A percentile compares a stretch with the other conserved stretches of the same genome.
These are phyloP conservation scores for Cerceris ruficornis DNA, from an alignment of 2,888 invertebrate genomes.

Conservation along the genomic window DNA sequence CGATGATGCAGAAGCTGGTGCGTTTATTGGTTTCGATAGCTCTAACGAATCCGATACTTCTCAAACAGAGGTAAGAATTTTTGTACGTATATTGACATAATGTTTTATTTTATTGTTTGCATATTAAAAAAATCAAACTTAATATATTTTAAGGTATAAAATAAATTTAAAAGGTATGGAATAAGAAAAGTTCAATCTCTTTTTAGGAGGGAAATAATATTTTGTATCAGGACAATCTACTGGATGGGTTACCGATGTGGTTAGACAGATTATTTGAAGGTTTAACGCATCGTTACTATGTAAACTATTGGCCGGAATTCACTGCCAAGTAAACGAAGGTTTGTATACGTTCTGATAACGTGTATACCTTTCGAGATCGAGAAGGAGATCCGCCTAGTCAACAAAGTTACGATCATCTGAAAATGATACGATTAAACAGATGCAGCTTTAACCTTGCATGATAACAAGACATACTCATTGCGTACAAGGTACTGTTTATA, in stretches of 20 bases:
- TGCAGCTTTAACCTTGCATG: slow-evolving; percentile 58
- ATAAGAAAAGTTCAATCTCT: slow-evolving; percentile 14
- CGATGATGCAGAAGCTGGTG: slow-evolving; percentile 89
- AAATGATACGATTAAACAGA: slow-evolving; percentile 51
- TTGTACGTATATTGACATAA: slow-evolving; percentile 5
- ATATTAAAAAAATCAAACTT: too few species aligned
- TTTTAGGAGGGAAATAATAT: slow-evolving; percentile 82
- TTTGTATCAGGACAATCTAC: slow-evolving; percentile 88
- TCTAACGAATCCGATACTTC: slow-evolving; percentile 84
- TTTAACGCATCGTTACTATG: slow-evolving; percentile 95
- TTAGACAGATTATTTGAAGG: slow-evolving; percentile 98
- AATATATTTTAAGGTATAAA: too few species aligned
- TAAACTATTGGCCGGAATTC: slow-evolving; percentile 99
- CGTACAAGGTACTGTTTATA: slow-evolving; percentile 56
- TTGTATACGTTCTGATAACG: slow-evolving; percentile 37
- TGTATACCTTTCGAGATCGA: slow-evolving; percentile 50
- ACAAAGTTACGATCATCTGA: slow-evolving; percentile 60
- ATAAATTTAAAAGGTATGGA: background rate
- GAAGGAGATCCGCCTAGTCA: slow-evolving; percentile 69
- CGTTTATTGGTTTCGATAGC: slow-evolving; percentile 92
- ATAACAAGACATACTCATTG: slow-evolving; percentile 64
- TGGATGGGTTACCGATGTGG: slow-evolving; percentile 98
- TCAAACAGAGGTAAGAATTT: slow-evolving; percentile 76
- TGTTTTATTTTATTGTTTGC: background rate
- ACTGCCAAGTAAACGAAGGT: slow-evolving; percentile 86